Conservation (phyloP, 1,140 invertebrate species). For the Trinorchestia longiramus region DNA sequence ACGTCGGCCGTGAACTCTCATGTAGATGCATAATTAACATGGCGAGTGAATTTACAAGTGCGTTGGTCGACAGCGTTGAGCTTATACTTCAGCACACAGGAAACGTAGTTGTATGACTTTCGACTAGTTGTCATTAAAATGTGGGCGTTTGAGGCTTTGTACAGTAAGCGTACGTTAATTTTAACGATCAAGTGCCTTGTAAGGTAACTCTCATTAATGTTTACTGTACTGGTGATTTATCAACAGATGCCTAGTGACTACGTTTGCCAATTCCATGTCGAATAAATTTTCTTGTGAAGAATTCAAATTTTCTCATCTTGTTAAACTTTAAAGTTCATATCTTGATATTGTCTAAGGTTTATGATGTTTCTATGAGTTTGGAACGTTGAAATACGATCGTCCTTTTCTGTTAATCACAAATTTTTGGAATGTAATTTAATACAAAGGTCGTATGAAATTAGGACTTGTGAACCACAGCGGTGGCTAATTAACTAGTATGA, state of each 20-base stretch:
- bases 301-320: neutral
- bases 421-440: neutral
- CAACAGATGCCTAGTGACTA: neutral
- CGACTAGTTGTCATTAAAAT: neutral
- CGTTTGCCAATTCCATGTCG: neutral
- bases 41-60: neutral
- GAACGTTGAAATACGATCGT: neutral
- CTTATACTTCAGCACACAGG: neutral
- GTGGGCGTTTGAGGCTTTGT: neutral
- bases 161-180: slow-evolving; percentile 45
- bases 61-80: neutral
- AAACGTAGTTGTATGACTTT: neutral
- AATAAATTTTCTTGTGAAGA: neutral
- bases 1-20: neutral
- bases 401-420: neutral
- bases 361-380: neutral
- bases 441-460: too few species aligned
- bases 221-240: neutral
- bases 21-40: neutral
- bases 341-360: neutral
- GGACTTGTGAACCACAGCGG: too few species aligned
- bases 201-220: slow-evolving; percentile 28
- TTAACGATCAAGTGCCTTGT: slow-evolving; percentile 26
- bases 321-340: neutral
- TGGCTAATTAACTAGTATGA: too few species aligned